These are phyloP conservation scores for Aporophyla nigra DNA, from an alignment of 2,888 invertebrate species.

Conservation along the genomic window DNA sequence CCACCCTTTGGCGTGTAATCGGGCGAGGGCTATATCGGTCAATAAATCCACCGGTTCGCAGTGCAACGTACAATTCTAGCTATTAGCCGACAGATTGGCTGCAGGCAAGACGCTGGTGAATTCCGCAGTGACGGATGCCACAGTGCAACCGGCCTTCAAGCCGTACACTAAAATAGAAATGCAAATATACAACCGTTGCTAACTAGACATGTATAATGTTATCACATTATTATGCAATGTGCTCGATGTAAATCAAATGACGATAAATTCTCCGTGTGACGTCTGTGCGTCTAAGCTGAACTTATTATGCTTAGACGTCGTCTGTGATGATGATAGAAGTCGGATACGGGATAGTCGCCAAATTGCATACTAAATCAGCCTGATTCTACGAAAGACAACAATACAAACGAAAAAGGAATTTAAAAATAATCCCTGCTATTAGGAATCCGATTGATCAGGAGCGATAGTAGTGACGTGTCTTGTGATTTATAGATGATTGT, in stretches of 20 bases:
- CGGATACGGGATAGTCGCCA: constrained; percentile 20
- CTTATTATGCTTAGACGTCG: constrained; percentile 34
- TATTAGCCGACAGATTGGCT: constrained; percentile 76
- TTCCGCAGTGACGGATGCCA: constrained; percentile 75
- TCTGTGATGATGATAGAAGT: constrained; percentile 21
- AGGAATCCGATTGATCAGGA: constrained; percentile 25
- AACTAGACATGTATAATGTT: constrained; percentile 53
- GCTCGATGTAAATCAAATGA: constrained; percentile 42
- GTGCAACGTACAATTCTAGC: constrained; percentile 62
- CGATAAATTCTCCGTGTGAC: constrained; percentile 47
- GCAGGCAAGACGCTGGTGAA: constrained; percentile 73
- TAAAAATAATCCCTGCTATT: constrained; percentile 19
- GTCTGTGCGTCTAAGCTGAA: constrained; percentile 38
- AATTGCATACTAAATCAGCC: constrained; percentile 19
- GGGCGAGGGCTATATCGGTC: constrained; percentile 64
- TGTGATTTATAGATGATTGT: constrained; percentile 52
- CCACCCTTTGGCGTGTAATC: constrained; percentile 53
- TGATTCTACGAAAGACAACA: constrained; percentile 23
- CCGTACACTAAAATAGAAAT: constrained; percentile 68
- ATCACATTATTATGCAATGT: constrained; percentile 56
- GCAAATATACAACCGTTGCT: constrained; percentile 63
- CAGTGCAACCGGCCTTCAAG: constrained; percentile 64
- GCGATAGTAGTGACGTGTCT: constrained; percentile 34
- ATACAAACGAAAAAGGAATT: constrained; percentile 22
- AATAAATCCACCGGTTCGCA: constrained; percentile 68